These are phyloP conservation scores for Stegodyphus dumicola DNA, from an alignment of 1,140 invertebrate species.

Conservation along the genomic window DNA sequence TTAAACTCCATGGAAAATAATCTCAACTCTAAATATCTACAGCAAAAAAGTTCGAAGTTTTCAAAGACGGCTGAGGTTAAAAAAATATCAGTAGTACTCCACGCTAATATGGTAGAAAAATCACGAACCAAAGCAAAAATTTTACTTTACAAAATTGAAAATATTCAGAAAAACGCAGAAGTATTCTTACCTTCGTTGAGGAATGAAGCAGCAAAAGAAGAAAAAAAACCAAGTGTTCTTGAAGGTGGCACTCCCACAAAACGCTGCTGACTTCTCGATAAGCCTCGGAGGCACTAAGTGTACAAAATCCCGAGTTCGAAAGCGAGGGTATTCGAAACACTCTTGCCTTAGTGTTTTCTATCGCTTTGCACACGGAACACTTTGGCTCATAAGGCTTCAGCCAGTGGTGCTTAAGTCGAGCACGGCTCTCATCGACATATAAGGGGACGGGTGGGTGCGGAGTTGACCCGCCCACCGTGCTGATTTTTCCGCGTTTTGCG, in stretches of 20 bases:
- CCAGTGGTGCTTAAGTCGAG: neutral
- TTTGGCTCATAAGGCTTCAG: constrained; percentile 14
- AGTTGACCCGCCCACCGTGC: neutral
- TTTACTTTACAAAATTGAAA: too few species aligned
- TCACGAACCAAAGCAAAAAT: too few species aligned
- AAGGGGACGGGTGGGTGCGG: constrained; percentile 29
- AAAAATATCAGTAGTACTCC: too few species aligned
- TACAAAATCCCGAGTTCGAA: neutral
- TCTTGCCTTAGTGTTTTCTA: constrained; percentile 29
- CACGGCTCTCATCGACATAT: constrained; percentile 34
- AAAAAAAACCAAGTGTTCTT: neutral
- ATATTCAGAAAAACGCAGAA: too few species aligned
- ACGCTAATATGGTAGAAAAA: too few species aligned
- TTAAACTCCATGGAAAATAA: too few species aligned
- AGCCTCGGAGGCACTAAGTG: too few species aligned
- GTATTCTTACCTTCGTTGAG: too few species aligned
- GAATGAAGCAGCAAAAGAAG: neutral
- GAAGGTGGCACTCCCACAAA: neutral
- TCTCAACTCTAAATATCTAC: too few species aligned
- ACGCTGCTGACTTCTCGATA: neutral
- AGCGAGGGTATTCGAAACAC: constrained; percentile 18
- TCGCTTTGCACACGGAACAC: constrained; percentile 47
- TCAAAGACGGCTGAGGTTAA: too few species aligned
- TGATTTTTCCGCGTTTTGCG: constrained; percentile 16
- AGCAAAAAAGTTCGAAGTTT: too few species aligned